These are phyloP conservation scores for Xiphophorus birchmanni DNA, from an alignment of 2,797 vertebrate genomes.

Conservation along the genomic window DNA sequence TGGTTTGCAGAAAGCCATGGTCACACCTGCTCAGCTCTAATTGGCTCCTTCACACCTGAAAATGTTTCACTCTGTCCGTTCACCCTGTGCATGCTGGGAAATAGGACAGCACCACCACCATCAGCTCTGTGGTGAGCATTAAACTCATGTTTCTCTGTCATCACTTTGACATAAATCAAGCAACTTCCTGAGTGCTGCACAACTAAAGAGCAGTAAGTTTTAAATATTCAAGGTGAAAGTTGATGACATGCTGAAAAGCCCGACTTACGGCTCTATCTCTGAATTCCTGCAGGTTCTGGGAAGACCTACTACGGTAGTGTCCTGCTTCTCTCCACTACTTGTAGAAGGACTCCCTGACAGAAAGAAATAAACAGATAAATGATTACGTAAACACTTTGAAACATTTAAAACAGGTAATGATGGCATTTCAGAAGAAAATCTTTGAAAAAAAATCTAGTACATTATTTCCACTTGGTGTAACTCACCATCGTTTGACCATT, in stretches of 20 bases:
- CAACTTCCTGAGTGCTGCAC: background rate
- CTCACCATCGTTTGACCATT: conserved; percentile 92
- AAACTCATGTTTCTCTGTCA: background rate
- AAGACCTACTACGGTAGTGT: conserved; percentile 80
- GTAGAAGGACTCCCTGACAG: conserved; percentile 92
- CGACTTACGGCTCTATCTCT: conserved; percentile 89
- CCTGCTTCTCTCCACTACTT: conserved; percentile 91
- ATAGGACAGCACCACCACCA: background rate
- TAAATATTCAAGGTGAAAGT: background rate
- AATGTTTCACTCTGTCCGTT: background rate
- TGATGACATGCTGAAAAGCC: background rate
- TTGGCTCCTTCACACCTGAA: conserved; percentile 22
- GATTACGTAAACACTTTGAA: background rate
- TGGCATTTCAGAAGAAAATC: background rate
- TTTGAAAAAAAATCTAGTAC: background rate
- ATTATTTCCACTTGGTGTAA: background rate
- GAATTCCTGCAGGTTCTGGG: conserved; percentile 78
- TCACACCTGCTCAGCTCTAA: conserved; percentile 16
- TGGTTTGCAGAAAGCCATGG: conserved; percentile 7
- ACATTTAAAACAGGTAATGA: background rate
- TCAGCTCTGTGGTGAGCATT: background rate
- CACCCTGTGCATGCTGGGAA: conserved; percentile 14
- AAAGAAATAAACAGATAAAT: conserved; percentile 6
- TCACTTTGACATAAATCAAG: background rate
- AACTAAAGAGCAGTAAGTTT: background rate